Conservation (phyloP, 2,797 vertebrate species). For the Mus minutoides region DNA sequence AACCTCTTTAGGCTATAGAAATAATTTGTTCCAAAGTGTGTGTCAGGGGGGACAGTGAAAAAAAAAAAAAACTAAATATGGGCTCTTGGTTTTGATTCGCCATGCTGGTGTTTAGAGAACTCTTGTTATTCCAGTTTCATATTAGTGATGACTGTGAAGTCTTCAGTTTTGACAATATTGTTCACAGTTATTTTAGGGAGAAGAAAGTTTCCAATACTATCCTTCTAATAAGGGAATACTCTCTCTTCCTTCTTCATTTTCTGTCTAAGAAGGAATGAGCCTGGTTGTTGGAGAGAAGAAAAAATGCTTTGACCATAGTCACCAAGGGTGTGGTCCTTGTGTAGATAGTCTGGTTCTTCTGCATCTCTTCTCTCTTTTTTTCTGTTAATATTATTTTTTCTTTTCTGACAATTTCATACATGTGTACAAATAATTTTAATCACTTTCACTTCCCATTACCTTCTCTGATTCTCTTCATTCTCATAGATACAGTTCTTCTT, state of each 20-base stretch:
- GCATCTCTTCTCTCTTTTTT: no score
- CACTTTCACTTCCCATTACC: background rate
- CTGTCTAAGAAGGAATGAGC: background rate
- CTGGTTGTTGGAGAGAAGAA: background rate
- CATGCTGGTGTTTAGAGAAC: background rate
- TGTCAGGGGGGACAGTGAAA: background rate
- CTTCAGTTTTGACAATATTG: background rate
- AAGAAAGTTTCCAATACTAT: background rate
- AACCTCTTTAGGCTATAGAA: background rate
- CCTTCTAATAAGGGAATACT: background rate
- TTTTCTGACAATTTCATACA: background rate
- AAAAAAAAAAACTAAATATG: background rate
- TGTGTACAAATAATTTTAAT: background rate
- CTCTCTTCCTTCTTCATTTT: background rate
- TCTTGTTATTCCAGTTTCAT: background rate
- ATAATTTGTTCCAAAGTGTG: slow-evolving; percentile 16
- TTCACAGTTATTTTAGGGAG: background rate
- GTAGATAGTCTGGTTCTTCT: background rate
- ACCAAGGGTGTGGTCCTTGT: background rate
- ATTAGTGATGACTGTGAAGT: background rate
- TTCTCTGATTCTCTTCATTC: background rate
- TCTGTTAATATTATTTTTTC: background rate
- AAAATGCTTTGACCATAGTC: background rate
- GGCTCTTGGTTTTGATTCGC: background rate
- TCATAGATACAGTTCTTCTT: background rate